Base-by-base conservation (phyloP, 2,797 vertebrate genomes). In the Acanthiza pusilla region DNA sequence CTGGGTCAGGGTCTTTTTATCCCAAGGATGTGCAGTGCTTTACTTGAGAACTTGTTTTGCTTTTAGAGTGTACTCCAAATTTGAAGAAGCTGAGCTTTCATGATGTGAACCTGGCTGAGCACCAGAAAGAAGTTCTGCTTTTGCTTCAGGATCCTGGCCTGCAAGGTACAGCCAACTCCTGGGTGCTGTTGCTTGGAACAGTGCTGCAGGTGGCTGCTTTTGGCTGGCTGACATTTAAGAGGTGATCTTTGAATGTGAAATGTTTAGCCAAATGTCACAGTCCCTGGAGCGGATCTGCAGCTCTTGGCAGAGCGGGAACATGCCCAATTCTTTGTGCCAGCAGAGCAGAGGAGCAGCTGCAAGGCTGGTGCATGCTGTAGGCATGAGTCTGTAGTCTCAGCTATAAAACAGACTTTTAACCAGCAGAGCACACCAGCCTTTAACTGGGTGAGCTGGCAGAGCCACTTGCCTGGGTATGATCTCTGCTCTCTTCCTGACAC, bases 41-140 rank as follows among this genome's bases (percentile, higher is more conserved):
- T 32, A 86, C 11, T 26, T 65, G 45, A 80, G n/a, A 95, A 80
- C 30, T 85, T 85, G 20, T 87, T 95, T 83, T 83, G 77, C 57
- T 94, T 95, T 75, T 74, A 99, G 99, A 98, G 77, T 98, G 87
- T n/a, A 99, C 98, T 93, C 93, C 71, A 36, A 30, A 91, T 53
- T 89, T 99, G 95, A 98, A 96, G 95, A 98, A 97, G 80, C 97
- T 99, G 75, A 98, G 88, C 75, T 97, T 99, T 94, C 98, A 99
- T 23, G 98, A 99, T 72, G 92, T 99, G 81, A 99, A 99, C 89
- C 97, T 99, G 92, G 98, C 98, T 20, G 98, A 98, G 40, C 98
- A 98, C 96, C 98, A 98, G 63, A 97, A 96, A 10, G 98, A 99
- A 91, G 98, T 99, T 96, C 96, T 99, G 47, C 96, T 97, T 86